Base-by-base conservation (phyloP, 2,113 vertebrate species). In the Sigmodon hispidus region DNA sequence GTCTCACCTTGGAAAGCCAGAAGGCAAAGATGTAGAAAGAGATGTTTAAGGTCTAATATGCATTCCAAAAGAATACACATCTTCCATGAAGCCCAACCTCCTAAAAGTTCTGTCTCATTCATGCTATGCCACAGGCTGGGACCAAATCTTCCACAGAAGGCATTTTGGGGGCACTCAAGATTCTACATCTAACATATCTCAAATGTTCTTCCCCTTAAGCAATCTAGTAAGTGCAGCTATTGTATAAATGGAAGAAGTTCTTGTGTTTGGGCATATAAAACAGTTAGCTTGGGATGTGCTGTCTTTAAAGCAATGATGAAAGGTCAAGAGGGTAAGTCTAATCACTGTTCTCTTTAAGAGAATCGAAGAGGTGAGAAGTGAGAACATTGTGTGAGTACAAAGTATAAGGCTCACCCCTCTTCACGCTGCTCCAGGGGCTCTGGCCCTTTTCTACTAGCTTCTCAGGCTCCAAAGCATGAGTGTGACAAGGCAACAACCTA, bases 401-500 rank as follows among this genome's bases (percentile, higher is more conserved):
- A 4, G 2, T 31, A 8, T 22, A 72, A 90, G 7, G 36, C 70
- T 55, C 50, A 63, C 45, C 29, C 45, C 31, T 59, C 79, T 50
- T 16, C 63, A 36, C 0, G 6, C 15, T 12, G 59, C 50, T 72
- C 1, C 24, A 21, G 7, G 63, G 34, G 16, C 9, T 12, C 59
- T 19, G 63, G 19, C 16, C 1, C 12, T 59, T 1, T n/a, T 40
- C 79, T 43, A 12, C 7, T 34, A 34, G 24, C 9, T 3, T 43
- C 26, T 59, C 22, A 21, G 79, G 22, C 22, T 43, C 34, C 3
- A 4, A 2, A 72, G 13, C 50, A 12, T 19, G 43, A 34, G 1
- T 3, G 8, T 48, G 13, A 57, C 52, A 21, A 24, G 0, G 0
- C 13, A 8, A 24, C 31, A 45, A 7, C 29, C 34, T 29, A 9